phyloP scores from a whole-genome alignment of 1,140 invertebrate genomes.

The Caenorhabditis remanei region DNA sequence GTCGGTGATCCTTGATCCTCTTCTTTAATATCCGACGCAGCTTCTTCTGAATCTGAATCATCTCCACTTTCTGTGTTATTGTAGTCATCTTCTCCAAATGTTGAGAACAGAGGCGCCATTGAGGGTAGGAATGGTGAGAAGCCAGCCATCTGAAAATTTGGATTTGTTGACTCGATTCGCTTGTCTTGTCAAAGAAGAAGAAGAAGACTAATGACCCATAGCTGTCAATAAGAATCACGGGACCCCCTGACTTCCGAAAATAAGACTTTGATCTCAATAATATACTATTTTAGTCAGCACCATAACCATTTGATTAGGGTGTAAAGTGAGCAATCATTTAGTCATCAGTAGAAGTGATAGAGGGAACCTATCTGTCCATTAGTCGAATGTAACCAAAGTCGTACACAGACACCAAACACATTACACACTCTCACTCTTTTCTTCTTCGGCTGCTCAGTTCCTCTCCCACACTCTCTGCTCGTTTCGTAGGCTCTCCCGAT shows the following conservation, averaged over 20 bases:
- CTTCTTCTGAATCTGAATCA: constrained; percentile 44
- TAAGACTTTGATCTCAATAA: background rate
- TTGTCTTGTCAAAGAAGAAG: background rate
- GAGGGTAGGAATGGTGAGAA: constrained; percentile 40
- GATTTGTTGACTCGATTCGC: background rate
- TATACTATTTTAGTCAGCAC: background rate
- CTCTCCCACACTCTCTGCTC: background rate
- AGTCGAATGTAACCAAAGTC: constrained; percentile 51
- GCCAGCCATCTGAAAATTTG: constrained; percentile 22
- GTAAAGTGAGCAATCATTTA: constrained; percentile 46
- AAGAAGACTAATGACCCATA: background rate
- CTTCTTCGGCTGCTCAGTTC: background rate
- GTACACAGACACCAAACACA: constrained; percentile 39
- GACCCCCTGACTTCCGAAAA: background rate
- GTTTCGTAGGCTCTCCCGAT: background rate
- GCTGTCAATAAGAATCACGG: too few relatives aligned
- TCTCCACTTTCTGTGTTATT: constrained; percentile 23
- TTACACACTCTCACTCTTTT: constrained; percentile 16
- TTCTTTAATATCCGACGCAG: constrained; percentile 31
- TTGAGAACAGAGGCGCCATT: constrained; percentile 13
- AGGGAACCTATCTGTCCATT: constrained; percentile 15
- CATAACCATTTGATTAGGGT: background rate
- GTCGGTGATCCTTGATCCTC: constrained; percentile 41
- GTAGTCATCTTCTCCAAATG: constrained; percentile 32
- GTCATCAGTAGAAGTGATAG: background rate